phyloP scores from a whole-genome alignment of 2,888 invertebrate species.

The Stenichneumon culpator region DNA sequence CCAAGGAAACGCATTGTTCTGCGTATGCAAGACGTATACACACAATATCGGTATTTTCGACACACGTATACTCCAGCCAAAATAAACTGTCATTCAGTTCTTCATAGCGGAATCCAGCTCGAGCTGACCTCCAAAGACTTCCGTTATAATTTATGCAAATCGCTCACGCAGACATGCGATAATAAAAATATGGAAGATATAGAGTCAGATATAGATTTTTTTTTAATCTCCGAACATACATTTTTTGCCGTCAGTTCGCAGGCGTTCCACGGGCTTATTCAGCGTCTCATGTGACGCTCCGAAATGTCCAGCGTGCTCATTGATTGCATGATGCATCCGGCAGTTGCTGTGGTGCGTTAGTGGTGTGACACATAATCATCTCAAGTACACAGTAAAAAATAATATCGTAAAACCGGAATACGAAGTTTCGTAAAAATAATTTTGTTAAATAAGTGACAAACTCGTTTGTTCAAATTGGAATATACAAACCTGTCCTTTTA shows the following conservation, averaged over 20 bases:
- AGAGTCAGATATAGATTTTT: not conserved
- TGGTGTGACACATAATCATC: constrained; percentile 18
- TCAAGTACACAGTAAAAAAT: not conserved
- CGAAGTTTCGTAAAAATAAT: no score
- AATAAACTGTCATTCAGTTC: constrained; percentile 41
- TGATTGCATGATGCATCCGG: not conserved
- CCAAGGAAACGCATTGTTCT: constrained; percentile 54
- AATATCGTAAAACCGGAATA: no score
- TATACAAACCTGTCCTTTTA: no score
- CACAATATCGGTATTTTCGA: constrained; percentile 24
- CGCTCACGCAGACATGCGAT: constrained; percentile 59
- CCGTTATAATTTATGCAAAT: constrained; percentile 57
- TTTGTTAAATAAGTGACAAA: no score
- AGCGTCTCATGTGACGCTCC: no score
- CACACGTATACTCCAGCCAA: constrained; percentile 46
- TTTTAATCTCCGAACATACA: not conserved
- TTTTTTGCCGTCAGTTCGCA: no score
- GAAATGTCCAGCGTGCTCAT: no score
- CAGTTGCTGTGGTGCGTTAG: constrained; percentile 11
- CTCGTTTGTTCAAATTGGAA: no score
- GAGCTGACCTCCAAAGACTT: constrained; percentile 62
- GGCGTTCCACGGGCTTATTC: no score
- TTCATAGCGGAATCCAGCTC: constrained; percentile 53
- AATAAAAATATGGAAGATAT: constrained; percentile 5
- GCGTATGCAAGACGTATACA: constrained; percentile 36